Conservation (phyloP, 35 echinoderm and acorn worm genomes). For the Strongylocentrotus purpuratus region DNA sequence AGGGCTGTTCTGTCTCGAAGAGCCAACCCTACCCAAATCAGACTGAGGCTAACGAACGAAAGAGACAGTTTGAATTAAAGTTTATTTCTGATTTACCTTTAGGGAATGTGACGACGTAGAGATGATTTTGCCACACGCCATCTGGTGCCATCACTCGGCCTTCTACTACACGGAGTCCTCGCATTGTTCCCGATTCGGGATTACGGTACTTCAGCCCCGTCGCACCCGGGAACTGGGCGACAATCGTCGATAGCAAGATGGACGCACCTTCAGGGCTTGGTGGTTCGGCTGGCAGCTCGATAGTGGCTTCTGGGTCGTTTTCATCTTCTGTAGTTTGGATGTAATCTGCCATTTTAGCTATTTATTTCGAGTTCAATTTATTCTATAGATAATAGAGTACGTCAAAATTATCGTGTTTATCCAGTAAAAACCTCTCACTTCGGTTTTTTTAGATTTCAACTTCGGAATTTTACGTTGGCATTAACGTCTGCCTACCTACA, state of each 20-base stretch:
- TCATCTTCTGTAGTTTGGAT: constrained; percentile 38
- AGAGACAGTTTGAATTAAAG: too few species aligned
- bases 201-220: constrained; percentile 93
- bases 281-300: constrained; percentile 82
- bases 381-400: not conserved
- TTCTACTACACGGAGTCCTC: constrained; percentile 82
- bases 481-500: too few species aligned
- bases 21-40: too few species aligned
- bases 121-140: constrained; percentile 70
- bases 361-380: not conserved
- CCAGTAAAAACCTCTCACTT: not conserved
- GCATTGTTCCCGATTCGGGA: constrained; percentile 71
- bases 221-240: constrained; percentile 89
- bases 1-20: too few species aligned
- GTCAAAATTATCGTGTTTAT: not conserved
- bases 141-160: constrained; percentile 78
- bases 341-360: constrained; percentile 24
- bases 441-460: not conserved
- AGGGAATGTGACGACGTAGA: constrained; percentile 84
- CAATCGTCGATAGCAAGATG: constrained; percentile 85
- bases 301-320: constrained; percentile 78
- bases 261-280: constrained; percentile 64
- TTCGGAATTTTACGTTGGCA: not conserved
- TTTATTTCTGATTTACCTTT: constrained; percentile 56
- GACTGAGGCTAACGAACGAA: too few species aligned